Base-by-base conservation (phyloP, 2,113 vertebrate genomes). In the Cyanoderma ruficeps region DNA sequence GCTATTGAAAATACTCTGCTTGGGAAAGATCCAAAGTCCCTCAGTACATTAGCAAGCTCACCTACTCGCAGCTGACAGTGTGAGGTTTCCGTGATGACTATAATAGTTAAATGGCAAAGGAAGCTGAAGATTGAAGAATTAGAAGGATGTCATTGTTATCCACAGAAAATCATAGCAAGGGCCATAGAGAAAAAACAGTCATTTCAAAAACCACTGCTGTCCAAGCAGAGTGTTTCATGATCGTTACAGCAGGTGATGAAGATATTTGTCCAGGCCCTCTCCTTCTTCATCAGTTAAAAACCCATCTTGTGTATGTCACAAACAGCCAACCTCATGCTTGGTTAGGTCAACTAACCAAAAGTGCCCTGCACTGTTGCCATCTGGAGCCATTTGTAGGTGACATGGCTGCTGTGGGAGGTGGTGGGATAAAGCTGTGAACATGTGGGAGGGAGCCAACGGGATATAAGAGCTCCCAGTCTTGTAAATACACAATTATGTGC, bases 401-500 rank as follows among this genome's bases (percentile, higher is more conserved):
- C 49, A n/a, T 17, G 33, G 41, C 57, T 80, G 60, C 4, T 2
- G 60, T 0, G 4, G 39, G 52, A 84, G 55, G 30, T 41, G 11
- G 27, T 74, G 49, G 71, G 22, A 55, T 88, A 65, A 88, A 86
- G 53, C 72, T 93, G 50, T 68, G 81, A 87, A 50, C 37, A 13
- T 0, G 4, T 71, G 64, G 81, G 90, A 90, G 39, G 18, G 35
- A 90, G 28, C 52, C 57, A 72, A 50, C 30, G 63, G 46, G 91
- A 50, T 18, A 7, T 46, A 90, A 83, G 68, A 82, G 56, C 49
- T 92, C 84, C 35, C 52, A 44, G 4, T 77, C 81, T 64, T 90
- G 44, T 87, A 94, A 94, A 93, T 65, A 93, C 25, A 44, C 41
- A 77, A 41, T 94, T 91, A 90, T 16, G 21, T 63, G 47, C n/a